Conservation (phyloP, 2,888 invertebrate genomes). For the Drosophila mercatorum region DNA sequence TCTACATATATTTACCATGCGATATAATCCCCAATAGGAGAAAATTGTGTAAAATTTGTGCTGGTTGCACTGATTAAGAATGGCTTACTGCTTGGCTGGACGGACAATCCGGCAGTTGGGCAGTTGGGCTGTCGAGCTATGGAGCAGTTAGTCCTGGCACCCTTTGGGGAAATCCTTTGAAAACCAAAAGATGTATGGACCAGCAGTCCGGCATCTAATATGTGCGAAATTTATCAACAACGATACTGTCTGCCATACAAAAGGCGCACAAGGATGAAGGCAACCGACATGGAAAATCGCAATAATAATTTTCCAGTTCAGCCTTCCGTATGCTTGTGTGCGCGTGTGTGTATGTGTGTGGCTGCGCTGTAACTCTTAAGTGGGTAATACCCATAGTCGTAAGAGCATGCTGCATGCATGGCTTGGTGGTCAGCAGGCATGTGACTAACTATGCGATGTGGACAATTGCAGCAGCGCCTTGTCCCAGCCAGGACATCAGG, state of each 20-base stretch:
- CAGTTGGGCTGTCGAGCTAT: neutral
- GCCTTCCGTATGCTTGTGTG: constrained; percentile 15
- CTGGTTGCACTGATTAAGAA: constrained; percentile 73
- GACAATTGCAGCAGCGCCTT: constrained; percentile 25
- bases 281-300: constrained; percentile 76
- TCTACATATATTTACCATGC: constrained; percentile 52
- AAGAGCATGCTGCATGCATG: constrained; percentile 19
- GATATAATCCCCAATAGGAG: constrained; percentile 70
- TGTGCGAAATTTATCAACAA: constrained; percentile 73
- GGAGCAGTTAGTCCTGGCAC: constrained; percentile 5
- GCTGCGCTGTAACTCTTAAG: constrained; percentile 15
- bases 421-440: constrained; percentile 29
- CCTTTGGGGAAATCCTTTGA: constrained; percentile 62
- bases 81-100: constrained; percentile 51
- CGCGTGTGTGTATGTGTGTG: neutral
- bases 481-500: constrained; percentile 1
- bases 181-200: constrained; percentile 66
- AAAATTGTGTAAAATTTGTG: constrained; percentile 76
- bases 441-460: constrained; percentile 41
- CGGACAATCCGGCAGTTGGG: neutral
- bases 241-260: constrained; percentile 46
- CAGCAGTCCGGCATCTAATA: constrained; percentile 61
- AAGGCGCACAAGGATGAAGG: constrained; percentile 46
- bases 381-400: constrained; percentile 24
- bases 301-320: constrained; percentile 69